These are phyloP conservation scores for Epinotia brunnichana DNA, from an alignment of 2,888 invertebrate genomes.

Conservation along the genomic window DNA sequence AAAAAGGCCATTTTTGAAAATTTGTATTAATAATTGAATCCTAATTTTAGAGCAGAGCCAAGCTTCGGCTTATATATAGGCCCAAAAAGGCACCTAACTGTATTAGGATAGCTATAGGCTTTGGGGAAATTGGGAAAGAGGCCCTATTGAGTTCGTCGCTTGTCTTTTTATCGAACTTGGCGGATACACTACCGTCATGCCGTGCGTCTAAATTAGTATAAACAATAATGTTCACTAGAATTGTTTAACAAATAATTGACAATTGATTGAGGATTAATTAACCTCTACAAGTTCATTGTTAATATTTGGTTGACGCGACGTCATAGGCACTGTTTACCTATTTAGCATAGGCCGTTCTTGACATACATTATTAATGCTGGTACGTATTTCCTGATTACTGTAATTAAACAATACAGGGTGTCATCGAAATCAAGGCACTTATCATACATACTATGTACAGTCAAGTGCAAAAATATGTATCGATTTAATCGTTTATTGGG, in stretches of 20 bases:
- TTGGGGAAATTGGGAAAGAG: background rate
- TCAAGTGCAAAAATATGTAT: no score
- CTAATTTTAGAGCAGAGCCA: background rate
- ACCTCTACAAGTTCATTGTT: constrained; percentile 15
- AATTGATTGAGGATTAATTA: constrained; percentile 2
- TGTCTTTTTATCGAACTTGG: background rate
- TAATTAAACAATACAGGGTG: background rate
- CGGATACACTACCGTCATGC: constrained; percentile 2
- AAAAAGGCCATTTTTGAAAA: background rate
- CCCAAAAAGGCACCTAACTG: background rate
- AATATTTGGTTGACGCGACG: background rate
- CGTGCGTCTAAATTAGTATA: background rate
- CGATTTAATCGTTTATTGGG: no score
- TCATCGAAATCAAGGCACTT: background rate
- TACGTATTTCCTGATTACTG: background rate
- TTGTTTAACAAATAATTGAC: background rate
- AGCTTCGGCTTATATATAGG: background rate
- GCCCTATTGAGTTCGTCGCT: background rate
- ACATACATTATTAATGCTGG: constrained; percentile 6
- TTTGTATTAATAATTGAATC: background rate
- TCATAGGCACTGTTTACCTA: background rate
- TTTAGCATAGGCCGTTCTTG: background rate
- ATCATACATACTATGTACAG: background rate
- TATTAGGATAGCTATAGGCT: background rate
- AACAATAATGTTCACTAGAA: background rate